A percentile compares a stretch with the other conserved stretches of the same genome.
phyloP scores from a whole-genome alignment of 2,797 vertebrate genomes.

The Aythya fuligula region DNA sequence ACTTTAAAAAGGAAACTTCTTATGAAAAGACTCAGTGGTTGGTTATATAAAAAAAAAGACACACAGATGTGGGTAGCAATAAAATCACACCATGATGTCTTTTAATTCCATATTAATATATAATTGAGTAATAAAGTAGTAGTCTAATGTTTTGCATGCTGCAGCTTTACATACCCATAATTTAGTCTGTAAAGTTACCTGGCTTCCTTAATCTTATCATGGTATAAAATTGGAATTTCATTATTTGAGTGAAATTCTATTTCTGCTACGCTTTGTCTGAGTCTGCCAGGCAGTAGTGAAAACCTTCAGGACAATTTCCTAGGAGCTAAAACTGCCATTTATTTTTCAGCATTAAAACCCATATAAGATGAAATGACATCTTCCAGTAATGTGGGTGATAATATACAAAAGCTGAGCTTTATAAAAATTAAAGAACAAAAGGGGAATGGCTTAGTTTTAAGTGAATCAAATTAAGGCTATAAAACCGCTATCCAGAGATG shows the following conservation, averaged over 20 bases:
- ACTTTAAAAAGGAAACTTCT: slow-evolving; percentile 18
- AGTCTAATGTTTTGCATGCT: slow-evolving; percentile 13
- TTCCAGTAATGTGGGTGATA: neutral
- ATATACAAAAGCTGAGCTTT: neutral
- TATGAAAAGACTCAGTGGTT: slow-evolving; percentile 11
- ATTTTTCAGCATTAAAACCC: neutral
- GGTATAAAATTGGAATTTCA: slow-evolving; percentile 18
- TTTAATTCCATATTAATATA: slow-evolving; percentile 68
- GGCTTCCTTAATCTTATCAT: slow-evolving; percentile 24
- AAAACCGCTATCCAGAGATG: neutral
- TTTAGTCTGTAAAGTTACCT: slow-evolving; percentile 33
- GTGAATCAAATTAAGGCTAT: neutral
- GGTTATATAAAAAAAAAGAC: slow-evolving; percentile 23
- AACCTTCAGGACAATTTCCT: slow-evolving; percentile 2
- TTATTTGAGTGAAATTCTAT: slow-evolving; percentile 35
- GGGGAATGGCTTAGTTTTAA: neutral
- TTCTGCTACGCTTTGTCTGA: neutral
- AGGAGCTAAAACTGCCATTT: neutral
- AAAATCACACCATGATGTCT: slow-evolving; percentile 23
- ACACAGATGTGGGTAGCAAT: slow-evolving; percentile 57
- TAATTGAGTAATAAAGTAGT: slow-evolving; percentile 59
- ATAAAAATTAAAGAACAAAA: neutral
- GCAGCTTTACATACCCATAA: slow-evolving; percentile 18
- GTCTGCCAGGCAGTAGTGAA: neutral
- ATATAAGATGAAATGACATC: neutral